Evolutionary conservation across 1,140 invertebrate species (phyloP).

Genomic region (Brevipalpus yothersi): DNA sequence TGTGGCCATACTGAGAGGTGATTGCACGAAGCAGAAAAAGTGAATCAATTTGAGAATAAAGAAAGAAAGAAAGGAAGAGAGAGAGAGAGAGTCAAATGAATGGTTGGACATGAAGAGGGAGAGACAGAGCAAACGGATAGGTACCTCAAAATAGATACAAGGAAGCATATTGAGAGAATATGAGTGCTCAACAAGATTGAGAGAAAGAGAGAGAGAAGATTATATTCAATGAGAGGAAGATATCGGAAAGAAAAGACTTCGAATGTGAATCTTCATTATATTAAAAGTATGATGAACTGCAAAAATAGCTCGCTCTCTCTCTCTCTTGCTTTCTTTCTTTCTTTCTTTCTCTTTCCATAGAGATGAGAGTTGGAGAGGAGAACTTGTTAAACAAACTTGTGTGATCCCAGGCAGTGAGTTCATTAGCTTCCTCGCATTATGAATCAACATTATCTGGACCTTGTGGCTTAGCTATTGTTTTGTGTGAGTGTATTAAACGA

Average conservation of each 20-base stretch:
- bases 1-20: too few relatives aligned
- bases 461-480: not conserved
- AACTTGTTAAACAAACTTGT: not conserved
- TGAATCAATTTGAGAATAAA: too few relatives aligned
- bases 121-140: too few relatives aligned
- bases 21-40: too few relatives aligned
- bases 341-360: not conserved
- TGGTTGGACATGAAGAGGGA: too few relatives aligned
- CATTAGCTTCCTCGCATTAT: not conserved
- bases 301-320: not conserved
- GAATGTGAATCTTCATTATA: too few relatives aligned
- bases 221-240: not conserved
- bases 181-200: not conserved
- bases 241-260: not conserved
- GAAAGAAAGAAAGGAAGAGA: too few relatives aligned
- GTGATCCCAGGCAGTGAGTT: not conserved
- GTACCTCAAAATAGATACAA: not conserved
- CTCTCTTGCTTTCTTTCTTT: not conserved
- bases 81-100: too few relatives aligned
- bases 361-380: not conserved
- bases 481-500: not conserved
- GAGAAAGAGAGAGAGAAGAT: not conserved
- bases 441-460: not conserved
- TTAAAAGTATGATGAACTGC: not conserved
- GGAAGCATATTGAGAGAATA: not conserved